These are phyloP conservation scores for Morbakka virulenta DNA, from an alignment of 30 jellyfish, hydroid and myxozoan genomes.

Conservation along the genomic window DNA sequence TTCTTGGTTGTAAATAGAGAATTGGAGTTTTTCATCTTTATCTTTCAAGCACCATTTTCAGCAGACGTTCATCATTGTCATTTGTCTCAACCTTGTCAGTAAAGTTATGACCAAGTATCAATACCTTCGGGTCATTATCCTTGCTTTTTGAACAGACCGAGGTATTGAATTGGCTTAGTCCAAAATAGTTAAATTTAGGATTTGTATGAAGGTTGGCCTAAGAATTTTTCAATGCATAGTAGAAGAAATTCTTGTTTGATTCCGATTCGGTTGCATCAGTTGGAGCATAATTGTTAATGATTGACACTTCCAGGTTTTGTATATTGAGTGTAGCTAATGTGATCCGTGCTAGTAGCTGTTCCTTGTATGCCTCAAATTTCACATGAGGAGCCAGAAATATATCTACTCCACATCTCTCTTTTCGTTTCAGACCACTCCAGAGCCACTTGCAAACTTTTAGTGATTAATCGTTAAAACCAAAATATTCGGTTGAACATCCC, in stretches of 20 bases:
- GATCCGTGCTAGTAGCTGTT: background rate
- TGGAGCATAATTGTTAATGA: background rate
- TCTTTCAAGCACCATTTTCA: background rate
- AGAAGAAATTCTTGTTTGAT: background rate
- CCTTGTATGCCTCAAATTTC: background rate
- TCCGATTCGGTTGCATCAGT: background rate
- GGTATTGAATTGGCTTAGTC: background rate
- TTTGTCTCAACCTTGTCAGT: background rate
- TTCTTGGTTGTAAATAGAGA: too few species aligned
- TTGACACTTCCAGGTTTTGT: background rate
- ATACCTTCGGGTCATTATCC: background rate
- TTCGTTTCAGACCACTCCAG: constrained; percentile 1
- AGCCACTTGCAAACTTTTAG: background rate
- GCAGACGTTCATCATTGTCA: background rate
- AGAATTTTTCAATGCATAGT: background rate
- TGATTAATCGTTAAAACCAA: background rate
- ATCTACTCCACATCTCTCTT: background rate
- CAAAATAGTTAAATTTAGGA: background rate
- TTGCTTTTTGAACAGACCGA: background rate
- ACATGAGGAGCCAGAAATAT: background rate
- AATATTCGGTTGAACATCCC: background rate
- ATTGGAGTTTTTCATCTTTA: background rate
- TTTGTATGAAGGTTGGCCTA: background rate
- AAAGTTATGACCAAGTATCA: background rate
- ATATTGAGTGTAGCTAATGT: background rate